Percentiles rank a stretch among this genome's conserved stretches.
Evolutionary conservation across 1,140 invertebrate species (phyloP).

Genomic region (Onthophagus taurus): DNA sequence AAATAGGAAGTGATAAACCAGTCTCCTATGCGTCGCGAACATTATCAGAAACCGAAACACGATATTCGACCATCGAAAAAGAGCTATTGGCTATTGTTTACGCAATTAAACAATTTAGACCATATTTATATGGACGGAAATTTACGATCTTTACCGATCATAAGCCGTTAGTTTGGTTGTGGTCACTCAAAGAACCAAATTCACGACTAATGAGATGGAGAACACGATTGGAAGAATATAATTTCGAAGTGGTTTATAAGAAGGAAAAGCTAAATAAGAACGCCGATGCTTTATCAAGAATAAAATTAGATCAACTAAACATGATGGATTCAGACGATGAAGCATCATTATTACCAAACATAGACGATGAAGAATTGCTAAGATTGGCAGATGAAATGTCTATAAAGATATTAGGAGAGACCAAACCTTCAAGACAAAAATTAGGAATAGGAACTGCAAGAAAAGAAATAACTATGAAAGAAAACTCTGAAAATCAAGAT

Average conservation of each 20-base stretch:
- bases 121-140: constrained; percentile 31
- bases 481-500: too few relatives aligned
- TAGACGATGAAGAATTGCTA: too few relatives aligned
- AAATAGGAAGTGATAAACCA: constrained; percentile 17
- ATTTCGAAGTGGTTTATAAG: constrained; percentile 28
- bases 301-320: constrained; percentile 11
- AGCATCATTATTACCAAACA: too few relatives aligned
- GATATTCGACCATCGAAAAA: constrained; percentile 34
- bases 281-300: constrained; percentile 22
- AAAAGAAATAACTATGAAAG: too few relatives aligned
- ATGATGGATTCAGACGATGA: too few relatives aligned
- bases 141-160: constrained; percentile 6
- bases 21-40: constrained; percentile 31
- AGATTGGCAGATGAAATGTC: too few relatives aligned
- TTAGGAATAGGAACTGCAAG: too few relatives aligned
- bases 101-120: constrained; percentile 23
- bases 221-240: constrained; percentile 35
- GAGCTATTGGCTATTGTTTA: constrained; percentile 27
- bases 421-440: too few relatives aligned
- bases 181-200: constrained; percentile 9
- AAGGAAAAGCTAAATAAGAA: constrained; percentile 17
- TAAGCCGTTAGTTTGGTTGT: constrained; percentile 1
- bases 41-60: constrained; percentile 24
- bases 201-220: constrained; percentile 11
- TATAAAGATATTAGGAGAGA: too few relatives aligned